Percentiles rank a stretch among this genome's conserved stretches.
phyloP scores from a whole-genome alignment of 1,140 invertebrate species.

The Bursaphelenchus mucronatus region DNA sequence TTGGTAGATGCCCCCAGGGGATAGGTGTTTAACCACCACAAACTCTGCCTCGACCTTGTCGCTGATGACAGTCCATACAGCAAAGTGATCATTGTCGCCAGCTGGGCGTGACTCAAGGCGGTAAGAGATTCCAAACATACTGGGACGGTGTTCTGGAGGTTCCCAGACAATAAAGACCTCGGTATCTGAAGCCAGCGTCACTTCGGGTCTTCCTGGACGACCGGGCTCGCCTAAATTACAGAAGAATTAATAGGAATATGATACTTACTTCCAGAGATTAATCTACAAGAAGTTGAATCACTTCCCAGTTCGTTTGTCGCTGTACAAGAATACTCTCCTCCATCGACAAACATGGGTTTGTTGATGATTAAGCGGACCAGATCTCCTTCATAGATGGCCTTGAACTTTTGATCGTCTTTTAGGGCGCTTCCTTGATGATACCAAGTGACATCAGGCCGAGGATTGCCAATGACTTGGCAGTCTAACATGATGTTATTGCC shows the following conservation, averaged over 20 bases:
- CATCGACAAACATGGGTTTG: conserved; percentile 61
- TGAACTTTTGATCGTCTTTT: conserved; percentile 52
- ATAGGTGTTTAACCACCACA: conserved; percentile 74
- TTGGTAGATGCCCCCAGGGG: conserved; percentile 69
- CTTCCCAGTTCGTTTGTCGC: conserved; percentile 74
- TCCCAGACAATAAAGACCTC: conserved; percentile 80
- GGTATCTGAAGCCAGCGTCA: conserved; percentile 74
- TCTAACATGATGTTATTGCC: conserved; percentile 71
- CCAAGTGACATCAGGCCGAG: conserved; percentile 86
- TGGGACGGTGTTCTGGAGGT: conserved; percentile 69
- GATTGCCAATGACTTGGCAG: conserved; percentile 81
- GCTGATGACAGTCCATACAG: conserved; percentile 74
- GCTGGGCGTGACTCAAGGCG: conserved; percentile 69
- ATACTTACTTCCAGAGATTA: conserved; percentile 62
- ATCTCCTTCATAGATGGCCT: conserved; percentile 37
- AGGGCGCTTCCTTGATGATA: conserved; percentile 66
- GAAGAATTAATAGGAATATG: too few relatives aligned
- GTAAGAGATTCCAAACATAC: conserved; percentile 68
- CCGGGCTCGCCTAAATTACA: conserved; percentile 69
- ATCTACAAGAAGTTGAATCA: conserved; percentile 63
- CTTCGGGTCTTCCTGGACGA: conserved; percentile 79
- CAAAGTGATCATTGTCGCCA: conserved; percentile 63
- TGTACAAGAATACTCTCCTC: conserved; percentile 89
- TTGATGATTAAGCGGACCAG: conserved; percentile 44
- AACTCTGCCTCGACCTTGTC: conserved; percentile 89